Percentiles rank a stretch among this genome's conserved stretches.
phyloP scores from a whole-genome alignment of 1,140 invertebrate species.

The Phymorhynchus buccinoides region DNA sequence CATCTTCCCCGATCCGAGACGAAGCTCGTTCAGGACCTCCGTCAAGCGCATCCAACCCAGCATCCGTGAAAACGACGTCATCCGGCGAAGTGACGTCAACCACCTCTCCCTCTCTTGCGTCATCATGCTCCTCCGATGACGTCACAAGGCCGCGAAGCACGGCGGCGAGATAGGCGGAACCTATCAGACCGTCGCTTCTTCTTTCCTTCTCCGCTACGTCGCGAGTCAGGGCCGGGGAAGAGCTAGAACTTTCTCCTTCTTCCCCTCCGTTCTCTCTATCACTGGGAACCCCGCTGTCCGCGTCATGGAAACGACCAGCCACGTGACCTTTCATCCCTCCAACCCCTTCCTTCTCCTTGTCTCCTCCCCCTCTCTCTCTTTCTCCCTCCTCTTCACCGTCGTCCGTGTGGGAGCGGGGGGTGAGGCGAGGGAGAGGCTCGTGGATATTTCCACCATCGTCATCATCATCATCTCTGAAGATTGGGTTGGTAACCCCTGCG shows the following conservation, averaged over 20 bases:
- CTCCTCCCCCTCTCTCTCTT: neutral
- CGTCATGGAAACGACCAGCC: neutral
- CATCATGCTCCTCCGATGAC: neutral
- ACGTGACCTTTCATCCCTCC: neutral
- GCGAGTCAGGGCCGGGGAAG: neutral
- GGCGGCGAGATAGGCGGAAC: slow-evolving; percentile 20
- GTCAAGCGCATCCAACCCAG: neutral
- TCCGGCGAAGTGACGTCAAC: slow-evolving; percentile 10
- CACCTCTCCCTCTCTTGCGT: neutral
- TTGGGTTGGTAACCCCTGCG: neutral
- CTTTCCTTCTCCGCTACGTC: neutral
- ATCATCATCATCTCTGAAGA: neutral
- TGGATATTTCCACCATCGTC: no score
- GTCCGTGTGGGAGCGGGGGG: neutral
- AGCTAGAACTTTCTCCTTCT: neutral
- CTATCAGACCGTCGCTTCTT: neutral
- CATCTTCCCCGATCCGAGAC: no score
- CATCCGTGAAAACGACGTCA: neutral
- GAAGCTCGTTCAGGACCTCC: neutral
- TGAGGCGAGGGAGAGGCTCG: neutral
- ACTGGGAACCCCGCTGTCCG: slow-evolving; percentile 36
- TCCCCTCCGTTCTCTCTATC: slow-evolving; percentile 30
- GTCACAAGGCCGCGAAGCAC: neutral
- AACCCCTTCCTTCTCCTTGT: neutral
- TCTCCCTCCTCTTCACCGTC: no score